These are phyloP conservation scores for Cyclura pinguis DNA, from an alignment of 2,797 vertebrate species.

Conservation along the genomic window DNA sequence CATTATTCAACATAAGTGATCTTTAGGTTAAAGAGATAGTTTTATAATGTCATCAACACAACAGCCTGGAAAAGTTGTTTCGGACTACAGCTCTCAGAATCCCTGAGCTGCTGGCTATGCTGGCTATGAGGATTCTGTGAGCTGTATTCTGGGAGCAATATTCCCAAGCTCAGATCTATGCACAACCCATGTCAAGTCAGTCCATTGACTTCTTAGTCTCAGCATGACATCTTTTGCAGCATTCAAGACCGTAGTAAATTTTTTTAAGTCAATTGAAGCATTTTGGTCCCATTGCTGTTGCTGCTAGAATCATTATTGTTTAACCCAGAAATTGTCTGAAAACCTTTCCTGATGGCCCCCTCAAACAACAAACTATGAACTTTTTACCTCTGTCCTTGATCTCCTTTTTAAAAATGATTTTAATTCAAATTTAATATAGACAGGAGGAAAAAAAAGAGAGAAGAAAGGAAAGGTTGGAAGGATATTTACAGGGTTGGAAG, in stretches of 20 bases:
- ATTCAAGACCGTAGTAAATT: neutral
- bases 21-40: neutral
- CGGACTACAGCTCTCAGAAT: too few species aligned
- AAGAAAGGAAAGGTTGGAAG: neutral
- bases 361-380: neutral
- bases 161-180: too few species aligned
- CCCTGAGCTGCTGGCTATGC: too few species aligned
- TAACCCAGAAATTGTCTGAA: neutral
- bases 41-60: constrained; percentile 3
- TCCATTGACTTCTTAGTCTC: neutral
- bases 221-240: neutral
- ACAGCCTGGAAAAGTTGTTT: neutral
- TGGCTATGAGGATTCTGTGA: too few species aligned
- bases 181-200: neutral
- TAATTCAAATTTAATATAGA: neutral
- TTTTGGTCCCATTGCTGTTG: neutral
- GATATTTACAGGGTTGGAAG: neutral
- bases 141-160: too few species aligned
- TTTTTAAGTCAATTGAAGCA: neutral
- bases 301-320: neutral
- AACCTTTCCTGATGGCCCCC: neutral
- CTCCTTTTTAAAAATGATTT: neutral
- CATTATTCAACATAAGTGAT: neutral
- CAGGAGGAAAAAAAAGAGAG: neutral
- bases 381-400: neutral